Percentiles rank a stretch among this genome's conserved stretches.
Conservation (phyloP, 2,888 invertebrate species). For the Dione juno region DNA sequence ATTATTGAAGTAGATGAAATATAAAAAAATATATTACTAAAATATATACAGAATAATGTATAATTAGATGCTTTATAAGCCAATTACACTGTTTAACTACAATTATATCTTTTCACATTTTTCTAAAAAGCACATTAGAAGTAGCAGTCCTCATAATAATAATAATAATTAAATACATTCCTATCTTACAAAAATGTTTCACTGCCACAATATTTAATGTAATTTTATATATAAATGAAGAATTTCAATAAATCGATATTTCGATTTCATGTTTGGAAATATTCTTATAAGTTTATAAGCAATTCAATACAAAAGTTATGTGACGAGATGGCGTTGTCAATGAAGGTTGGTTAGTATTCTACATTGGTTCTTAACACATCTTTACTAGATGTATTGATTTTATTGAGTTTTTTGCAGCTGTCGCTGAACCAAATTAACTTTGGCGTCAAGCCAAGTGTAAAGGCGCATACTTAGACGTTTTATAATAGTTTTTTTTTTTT, state of each 20-base stretch:
- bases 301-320: background rate
- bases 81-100: background rate
- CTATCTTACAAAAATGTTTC: background rate
- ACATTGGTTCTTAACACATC: background rate
- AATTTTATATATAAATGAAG: too few relatives aligned
- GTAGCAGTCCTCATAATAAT: background rate
- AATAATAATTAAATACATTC: background rate
- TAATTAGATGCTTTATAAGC: background rate
- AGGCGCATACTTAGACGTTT: constrained; percentile 5
- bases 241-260: too few relatives aligned
- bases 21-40: background rate
- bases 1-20: constrained; percentile 42
- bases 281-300: background rate
- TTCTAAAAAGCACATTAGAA: background rate
- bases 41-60: background rate
- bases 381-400: constrained; percentile 4
- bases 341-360: background rate
- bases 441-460: constrained; percentile 14
- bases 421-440: constrained; percentile 19
- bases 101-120: background rate
- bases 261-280: background rate
- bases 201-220: background rate
- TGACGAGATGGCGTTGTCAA: constrained; percentile 1
- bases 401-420: constrained; percentile 7
- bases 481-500: constrained; percentile 3